A percentile compares a stretch with the other conserved stretches of the same genome.
Conservation (phyloP, 2,888 invertebrate species). For the Pristionchus maxplancki region DNA sequence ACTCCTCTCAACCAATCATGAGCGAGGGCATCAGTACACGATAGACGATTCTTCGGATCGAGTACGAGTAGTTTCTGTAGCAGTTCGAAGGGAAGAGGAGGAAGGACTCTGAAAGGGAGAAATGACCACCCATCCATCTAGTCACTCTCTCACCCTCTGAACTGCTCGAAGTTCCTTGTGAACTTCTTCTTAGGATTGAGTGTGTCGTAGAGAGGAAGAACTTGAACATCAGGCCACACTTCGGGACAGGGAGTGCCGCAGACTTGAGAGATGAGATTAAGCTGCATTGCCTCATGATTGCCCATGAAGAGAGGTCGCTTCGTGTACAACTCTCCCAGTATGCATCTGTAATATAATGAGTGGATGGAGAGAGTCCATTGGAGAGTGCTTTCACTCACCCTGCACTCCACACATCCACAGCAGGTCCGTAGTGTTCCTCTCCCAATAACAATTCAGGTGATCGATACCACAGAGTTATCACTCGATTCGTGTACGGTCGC, state of each 20-base stretch:
- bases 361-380: neutral
- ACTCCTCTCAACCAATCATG: conserved; percentile 93
- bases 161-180: conserved; percentile 81
- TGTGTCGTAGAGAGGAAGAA: conserved; percentile 92
- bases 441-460: conserved; percentile 96
- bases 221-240: conserved; percentile 91
- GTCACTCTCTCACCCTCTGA: conserved; percentile 31
- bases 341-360: conserved; percentile 83
- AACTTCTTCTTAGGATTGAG: conserved; percentile 92
- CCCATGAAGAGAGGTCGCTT: conserved; percentile 97
- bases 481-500: conserved; percentile 97
- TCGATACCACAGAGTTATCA: conserved; percentile 97
- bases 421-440: conserved; percentile 96
- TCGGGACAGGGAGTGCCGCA: conserved; percentile 97
- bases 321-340: conserved; percentile 95
- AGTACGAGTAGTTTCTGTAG: conserved; percentile 87
- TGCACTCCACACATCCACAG: conserved; percentile 99
- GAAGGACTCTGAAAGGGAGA: conserved; percentile 79
- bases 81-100: conserved; percentile 35
- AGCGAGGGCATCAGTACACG: conserved; percentile 93
- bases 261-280: conserved; percentile 88
- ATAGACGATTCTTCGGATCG: conserved; percentile 92
- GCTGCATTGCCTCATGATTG: conserved; percentile 91
- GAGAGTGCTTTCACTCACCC: conserved; percentile 81
- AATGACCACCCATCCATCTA: neutral